These are phyloP conservation scores for Mythimna ferrago DNA, from an alignment of 2,888 invertebrate genomes.

Conservation along the genomic window DNA sequence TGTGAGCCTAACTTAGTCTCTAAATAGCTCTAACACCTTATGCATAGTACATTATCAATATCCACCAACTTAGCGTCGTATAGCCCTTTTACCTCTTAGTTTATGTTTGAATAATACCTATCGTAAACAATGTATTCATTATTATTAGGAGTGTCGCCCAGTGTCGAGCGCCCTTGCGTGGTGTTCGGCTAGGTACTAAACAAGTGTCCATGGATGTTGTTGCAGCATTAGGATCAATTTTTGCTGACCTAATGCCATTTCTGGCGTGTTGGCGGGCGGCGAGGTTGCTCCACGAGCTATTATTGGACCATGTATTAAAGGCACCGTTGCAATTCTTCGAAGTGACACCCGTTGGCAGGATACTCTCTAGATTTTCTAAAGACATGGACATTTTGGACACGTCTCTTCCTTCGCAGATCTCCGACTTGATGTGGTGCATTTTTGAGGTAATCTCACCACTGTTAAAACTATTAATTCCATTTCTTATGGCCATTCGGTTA, in stretches of 20 bases:
- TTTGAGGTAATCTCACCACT: slow-evolving; percentile 92
- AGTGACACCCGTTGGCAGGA: slow-evolving; percentile 94
- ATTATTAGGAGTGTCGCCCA: slow-evolving; percentile 62
- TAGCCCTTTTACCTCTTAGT: slow-evolving; percentile 54
- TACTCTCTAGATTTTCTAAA: slow-evolving; percentile 94
- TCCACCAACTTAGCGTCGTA: slow-evolving; percentile 56
- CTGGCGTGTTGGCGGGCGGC: slow-evolving; percentile 94
- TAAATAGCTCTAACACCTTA: slow-evolving; percentile 33
- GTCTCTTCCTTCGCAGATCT: slow-evolving; percentile 92
- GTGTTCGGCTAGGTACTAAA: slow-evolving; percentile 58
- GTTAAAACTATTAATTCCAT: slow-evolving; percentile 53
- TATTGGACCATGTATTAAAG: slow-evolving; percentile 92
- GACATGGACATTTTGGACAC: slow-evolving; percentile 94
- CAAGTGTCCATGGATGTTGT: slow-evolving; percentile 82
- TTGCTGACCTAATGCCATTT: slow-evolving; percentile 92
- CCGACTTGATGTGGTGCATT: slow-evolving; percentile 93
- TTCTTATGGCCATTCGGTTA: slow-evolving; percentile 48
- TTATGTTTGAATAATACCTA: slow-evolving; percentile 33
- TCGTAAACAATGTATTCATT: slow-evolving; percentile 87
- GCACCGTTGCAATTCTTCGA: slow-evolving; percentile 95
- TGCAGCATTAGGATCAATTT: slow-evolving; percentile 93
- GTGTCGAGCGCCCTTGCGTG: slow-evolving; percentile 22
- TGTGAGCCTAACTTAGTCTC: slow-evolving; percentile 18
- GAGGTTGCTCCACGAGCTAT: slow-evolving; percentile 89
- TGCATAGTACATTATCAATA: slow-evolving; percentile 36